Evolutionary conservation across 2,113 vertebrate genomes (phyloP), one percentile per base, ranked within the genome.

Genomic region (Sterrhoptilus dennistouni): DNA sequence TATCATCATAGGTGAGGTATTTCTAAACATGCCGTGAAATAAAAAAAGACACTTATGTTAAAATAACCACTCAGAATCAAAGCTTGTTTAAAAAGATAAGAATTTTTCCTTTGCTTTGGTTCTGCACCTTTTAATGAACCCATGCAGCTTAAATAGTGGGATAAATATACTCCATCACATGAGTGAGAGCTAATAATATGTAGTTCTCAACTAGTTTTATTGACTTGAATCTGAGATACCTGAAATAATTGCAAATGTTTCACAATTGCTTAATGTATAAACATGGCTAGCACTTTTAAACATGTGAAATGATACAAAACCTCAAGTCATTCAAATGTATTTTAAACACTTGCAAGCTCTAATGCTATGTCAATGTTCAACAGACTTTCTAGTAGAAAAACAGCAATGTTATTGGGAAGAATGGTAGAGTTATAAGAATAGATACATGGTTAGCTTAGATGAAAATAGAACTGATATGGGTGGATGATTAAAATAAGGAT

Each of bases 391-490:
- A 49, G 28, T 14, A 87, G 44, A 66, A 88, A 83, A 64, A 1
- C 6, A 44, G 4, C 44, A 27, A 53, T 87, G 69, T 80, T 80
- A n/a, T 25, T 69, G 65, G 36, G 60, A 83, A 56, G 75, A 86
- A 76, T 47, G 10, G 4, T 7, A 7, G 31, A 70, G 8, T 75
- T 94, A 9, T 60, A 88, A 53, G 90, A 87, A 66, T 36, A 83
- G 54, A 69, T 82, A 56, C 42, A 33, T 22, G 8, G 35, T 83
- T 64, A 83, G 12, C 23, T n/a, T 70, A 56, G 84, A 88, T 90
- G 52, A 83, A 96, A 96, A 94, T 74, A 96, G 85, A 91, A 59
- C 27, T 63, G 38, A 88, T 95, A 87, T 14, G 88, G 56, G 75
- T 83, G 66, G 71, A 85, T 33, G n/a, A 81, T 54, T 64, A 83